Base-by-base conservation (phyloP, 2,113 vertebrate species). In the Ageneiosus marmoratus region DNA sequence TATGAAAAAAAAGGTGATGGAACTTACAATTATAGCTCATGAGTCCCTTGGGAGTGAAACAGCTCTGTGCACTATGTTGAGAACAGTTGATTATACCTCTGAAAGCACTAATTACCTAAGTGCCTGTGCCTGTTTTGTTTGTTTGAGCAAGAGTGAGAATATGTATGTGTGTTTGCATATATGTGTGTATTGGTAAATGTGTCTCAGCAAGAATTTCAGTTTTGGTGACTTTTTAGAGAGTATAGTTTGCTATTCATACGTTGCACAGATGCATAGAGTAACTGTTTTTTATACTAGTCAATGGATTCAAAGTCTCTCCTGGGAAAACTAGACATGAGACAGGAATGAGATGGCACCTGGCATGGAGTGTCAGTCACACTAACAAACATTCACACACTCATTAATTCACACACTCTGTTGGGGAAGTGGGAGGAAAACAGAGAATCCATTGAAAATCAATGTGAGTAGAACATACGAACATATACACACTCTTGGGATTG, bases 21-120 rank as follows among this genome's bases (percentile, higher is more conserved):
- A 63, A 84, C 62, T 85, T 77, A 51, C 44, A 85, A 83, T 83
- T 82, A 83, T 70, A 76, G 65, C 65, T 80, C 44, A 10, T 46
- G 16, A 50, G 62, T 79, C 81, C 74, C 62, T 67, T 58, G 53
- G 56, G 46, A 87, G 63, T 62, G 62, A 58, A 50, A 77, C 15
- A 10, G 58, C 75, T 83, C 65, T 56, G 27, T 56, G 78, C 81
- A 55, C 80, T 77, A 41, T 82, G 70, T 85, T 80, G 76, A 80
- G 78, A 80, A 77, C 56, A 67, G 77, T 60, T 87, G 86, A 87
- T 85, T 83, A 87, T 74, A 80, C 44, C 50, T 63, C 78, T 81
- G 65, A 85, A 87, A 78, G 81, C 56, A 72, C 74, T 83, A 81
- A 85, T 83, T 83, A 81, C 82, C 74, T 63, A 58, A 77, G 77